These are phyloP conservation scores for Phallusia fumigata DNA, from an alignment of 23 tunicate genomes.

Conservation along the genomic window DNA sequence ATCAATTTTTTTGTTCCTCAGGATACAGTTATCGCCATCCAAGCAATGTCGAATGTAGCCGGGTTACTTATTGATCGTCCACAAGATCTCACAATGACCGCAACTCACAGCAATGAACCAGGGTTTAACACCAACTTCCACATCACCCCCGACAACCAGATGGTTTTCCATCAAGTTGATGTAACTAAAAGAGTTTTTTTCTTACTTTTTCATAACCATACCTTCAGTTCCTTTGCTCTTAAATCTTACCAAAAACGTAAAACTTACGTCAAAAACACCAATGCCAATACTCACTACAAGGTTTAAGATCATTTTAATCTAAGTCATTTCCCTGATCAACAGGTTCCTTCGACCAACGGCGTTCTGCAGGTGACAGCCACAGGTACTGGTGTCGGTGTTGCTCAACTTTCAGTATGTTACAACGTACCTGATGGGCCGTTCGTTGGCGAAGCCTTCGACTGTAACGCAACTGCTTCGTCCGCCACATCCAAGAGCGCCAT, in stretches of 20 bases:
- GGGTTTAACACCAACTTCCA: neutral
- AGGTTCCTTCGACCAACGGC: slow-evolving; percentile 62
- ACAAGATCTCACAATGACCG: slow-evolving; percentile 37
- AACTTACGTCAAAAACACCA: no score
- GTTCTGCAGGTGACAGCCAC: slow-evolving; percentile 32
- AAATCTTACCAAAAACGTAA: no score
- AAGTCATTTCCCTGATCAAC: neutral
- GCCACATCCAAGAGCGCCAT: slow-evolving; percentile 11
- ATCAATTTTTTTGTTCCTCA: slow-evolving; percentile 20
- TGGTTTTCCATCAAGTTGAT: slow-evolving; percentile 48
- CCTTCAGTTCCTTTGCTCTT: no score
- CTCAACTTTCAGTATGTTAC: slow-evolving; percentile 67
- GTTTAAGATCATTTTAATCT: no score
- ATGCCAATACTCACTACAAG: no score
- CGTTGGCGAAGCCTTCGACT: slow-evolving; percentile 48
- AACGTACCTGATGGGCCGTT: slow-evolving; percentile 50
- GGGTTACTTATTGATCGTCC: slow-evolving; percentile 18
- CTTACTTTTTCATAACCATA: no score
- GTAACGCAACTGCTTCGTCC: slow-evolving; percentile 3
- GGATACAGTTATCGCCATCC: slow-evolving; percentile 94
- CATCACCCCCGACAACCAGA: slow-evolving; percentile 46
- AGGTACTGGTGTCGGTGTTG: slow-evolving; percentile 76
- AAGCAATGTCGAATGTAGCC: slow-evolving; percentile 74
- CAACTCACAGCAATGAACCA: slow-evolving; percentile 32
- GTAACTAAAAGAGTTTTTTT: slow-evolving; percentile 9